These are phyloP conservation scores for Paramisgurnus dabryanus DNA, from an alignment of 2,113 vertebrate species.

Conservation along the genomic window DNA sequence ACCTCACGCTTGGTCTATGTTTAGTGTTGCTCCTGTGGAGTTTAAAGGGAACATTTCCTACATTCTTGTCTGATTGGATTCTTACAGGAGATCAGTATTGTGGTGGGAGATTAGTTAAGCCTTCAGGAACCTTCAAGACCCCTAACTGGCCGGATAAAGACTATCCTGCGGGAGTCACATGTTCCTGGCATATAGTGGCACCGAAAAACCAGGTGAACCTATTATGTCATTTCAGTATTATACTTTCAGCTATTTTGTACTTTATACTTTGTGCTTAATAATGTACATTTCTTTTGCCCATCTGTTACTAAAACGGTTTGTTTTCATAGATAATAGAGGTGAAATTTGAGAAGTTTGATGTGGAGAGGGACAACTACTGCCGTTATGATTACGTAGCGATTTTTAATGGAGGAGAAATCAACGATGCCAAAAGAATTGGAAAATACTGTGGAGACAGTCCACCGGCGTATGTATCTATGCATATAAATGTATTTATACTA, in stretches of 20 bases:
- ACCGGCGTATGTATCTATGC: conserved; percentile 83
- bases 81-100: conserved; percentile 94
- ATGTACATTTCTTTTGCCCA: background rate
- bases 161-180: conserved; percentile 94
- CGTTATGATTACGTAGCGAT: conserved; percentile 93
- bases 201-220: conserved; percentile 89
- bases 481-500: background rate
- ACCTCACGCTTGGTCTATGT: conserved; percentile 15
- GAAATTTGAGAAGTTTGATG: conserved; percentile 97
- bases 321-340: conserved; percentile 84
- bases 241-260: background rate
- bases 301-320: background rate
- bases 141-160: conserved; percentile 98
- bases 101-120: conserved; percentile 87
- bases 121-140: conserved; percentile 88
- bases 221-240: background rate
- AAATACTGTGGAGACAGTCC: conserved; percentile 97
- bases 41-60: conserved; percentile 27
- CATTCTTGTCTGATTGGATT: conserved; percentile 4
- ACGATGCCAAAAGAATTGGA: conserved; percentile 92
- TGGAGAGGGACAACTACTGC: conserved; percentile 97
- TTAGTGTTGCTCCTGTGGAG: background rate
- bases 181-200: conserved; percentile 94
- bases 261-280: too few species aligned
- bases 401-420: conserved; percentile 91